A percentile compares a stretch with the other conserved stretches of the same genome.
These are phyloP conservation scores for Synanthedon myopaeformis DNA, from an alignment of 2,888 invertebrate species.

Conservation along the genomic window DNA sequence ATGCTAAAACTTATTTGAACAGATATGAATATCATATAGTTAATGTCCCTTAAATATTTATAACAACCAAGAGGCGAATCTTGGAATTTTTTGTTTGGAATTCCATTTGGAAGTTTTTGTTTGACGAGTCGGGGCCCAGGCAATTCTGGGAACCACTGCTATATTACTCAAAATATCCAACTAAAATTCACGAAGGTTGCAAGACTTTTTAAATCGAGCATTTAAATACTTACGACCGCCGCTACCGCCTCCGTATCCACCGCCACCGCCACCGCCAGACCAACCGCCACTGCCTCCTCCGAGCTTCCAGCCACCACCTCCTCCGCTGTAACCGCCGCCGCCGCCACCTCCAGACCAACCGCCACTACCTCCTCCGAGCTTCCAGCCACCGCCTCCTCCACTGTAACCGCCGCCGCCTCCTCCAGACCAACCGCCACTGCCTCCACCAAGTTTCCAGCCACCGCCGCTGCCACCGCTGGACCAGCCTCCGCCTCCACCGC, in stretches of 20 bases:
- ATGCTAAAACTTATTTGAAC: no score
- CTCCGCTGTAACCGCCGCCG: slow-evolving; percentile 15
- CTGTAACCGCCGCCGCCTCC: slow-evolving; percentile 23
- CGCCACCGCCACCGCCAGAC: slow-evolving; percentile 14
- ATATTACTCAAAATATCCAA: background rate
- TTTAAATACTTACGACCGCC: slow-evolving; percentile 19
- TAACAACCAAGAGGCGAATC: no score
- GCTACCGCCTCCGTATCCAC: slow-evolving; percentile 16
- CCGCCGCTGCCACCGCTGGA: slow-evolving; percentile 17
- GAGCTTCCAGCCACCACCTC: slow-evolving; percentile 25
- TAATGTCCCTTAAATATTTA: no score
- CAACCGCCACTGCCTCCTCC: slow-evolving; percentile 27
- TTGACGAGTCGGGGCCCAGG: no score
- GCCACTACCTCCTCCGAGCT: slow-evolving; percentile 19
- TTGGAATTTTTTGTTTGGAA: no score
- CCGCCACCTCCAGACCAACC: slow-evolving; percentile 22
- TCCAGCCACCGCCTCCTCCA: slow-evolving; percentile 23
- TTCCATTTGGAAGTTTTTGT: no score
- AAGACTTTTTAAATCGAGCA: no score
- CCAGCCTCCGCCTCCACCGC: slow-evolving; percentile 11
- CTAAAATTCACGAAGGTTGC: background rate
- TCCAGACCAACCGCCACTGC: slow-evolving; percentile 16
- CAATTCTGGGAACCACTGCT: no score
- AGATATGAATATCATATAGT: no score
- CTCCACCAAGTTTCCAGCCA: slow-evolving; percentile 20